A percentile compares a stretch with the other conserved stretches of the same genome.
Conservation (phyloP, 2,888 invertebrate species). For the Ryuthela nishihirai region DNA sequence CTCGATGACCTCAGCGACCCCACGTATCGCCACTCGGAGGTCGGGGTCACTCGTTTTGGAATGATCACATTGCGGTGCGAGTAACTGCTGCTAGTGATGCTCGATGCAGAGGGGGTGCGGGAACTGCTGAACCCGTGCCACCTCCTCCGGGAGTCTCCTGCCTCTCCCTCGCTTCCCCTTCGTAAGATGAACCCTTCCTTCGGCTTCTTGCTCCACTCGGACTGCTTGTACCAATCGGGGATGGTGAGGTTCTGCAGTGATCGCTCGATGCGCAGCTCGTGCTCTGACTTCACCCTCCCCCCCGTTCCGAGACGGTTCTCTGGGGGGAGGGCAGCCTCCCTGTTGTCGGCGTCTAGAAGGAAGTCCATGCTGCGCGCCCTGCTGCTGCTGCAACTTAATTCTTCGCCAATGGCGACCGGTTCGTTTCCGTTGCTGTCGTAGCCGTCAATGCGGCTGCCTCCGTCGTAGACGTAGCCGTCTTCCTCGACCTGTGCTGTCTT, state of each 20-base stretch:
- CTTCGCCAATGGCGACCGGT: constrained; percentile 15
- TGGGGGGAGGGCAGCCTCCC: constrained; percentile 81
- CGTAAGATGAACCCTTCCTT: constrained; percentile 36
- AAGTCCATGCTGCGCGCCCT: constrained; percentile 86
- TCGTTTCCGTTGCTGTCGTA: constrained; percentile 6
- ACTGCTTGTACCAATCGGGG: constrained; percentile 85
- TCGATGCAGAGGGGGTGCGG: constrained; percentile 74
- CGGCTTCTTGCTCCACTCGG: constrained; percentile 41
- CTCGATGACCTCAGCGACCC: constrained; percentile 44
- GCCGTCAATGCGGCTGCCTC: constrained; percentile 2
- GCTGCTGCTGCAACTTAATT: constrained; percentile 42
- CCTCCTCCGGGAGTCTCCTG: constrained; percentile 42
- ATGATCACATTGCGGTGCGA: constrained; percentile 32
- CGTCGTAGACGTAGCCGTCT: constrained; percentile 7
- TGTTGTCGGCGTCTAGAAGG: constrained; percentile 87
- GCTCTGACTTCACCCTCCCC: constrained; percentile 63
- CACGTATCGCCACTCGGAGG: constrained; percentile 40
- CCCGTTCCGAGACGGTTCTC: constrained; percentile 68
- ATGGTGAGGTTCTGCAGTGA: constrained; percentile 90
- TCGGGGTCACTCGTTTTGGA: constrained; percentile 31
- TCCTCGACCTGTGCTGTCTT: constrained; percentile 2
- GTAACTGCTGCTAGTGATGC: constrained; percentile 47
- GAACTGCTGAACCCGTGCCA: constrained; percentile 64
- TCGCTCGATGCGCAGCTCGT: constrained; percentile 87
- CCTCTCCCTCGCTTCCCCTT: constrained; percentile 32